Base-by-base conservation (phyloP, 2,888 invertebrate species). In the Helleia helle region DNA sequence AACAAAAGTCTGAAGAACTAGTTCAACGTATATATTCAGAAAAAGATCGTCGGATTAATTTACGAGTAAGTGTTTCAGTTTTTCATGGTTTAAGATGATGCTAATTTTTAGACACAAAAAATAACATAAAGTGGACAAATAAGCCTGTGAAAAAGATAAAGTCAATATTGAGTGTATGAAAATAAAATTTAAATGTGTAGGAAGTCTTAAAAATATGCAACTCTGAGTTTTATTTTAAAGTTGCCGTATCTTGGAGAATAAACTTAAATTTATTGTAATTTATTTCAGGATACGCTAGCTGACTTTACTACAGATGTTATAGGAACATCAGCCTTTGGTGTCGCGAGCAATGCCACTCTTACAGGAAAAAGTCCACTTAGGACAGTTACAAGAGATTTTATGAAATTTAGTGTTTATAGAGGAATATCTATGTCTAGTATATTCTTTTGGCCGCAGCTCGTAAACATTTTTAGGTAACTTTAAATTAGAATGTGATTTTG, bases 301-400 rank as follows among this genome's bases (percentile, higher is more conserved):
- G 64, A 64, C 41, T 62, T 40, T 31, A 56, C 59, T 0, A 63
- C 65, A 0, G 66, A 67, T 31, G 40, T 64, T 0, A 56, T 62
- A 3, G 59, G 64, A 0, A 50, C 51, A 1, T 48, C 56, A 0
- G 51, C 59, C 0, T 65, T 65, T 17, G 65, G 64, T 1, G 39
- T 65, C 5, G 30, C 30, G 5, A 50, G 54, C 4, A 44, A 62
- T 7, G 53, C 63, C 0, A 56, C 56, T 0, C 47, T 56, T n/a
- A 62, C 66, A 5, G 60, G 66, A 1, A 46, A 47, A 3, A 56
- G 59, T 8, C 38, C 52, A 1, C 37, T 65, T 6, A 48, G 62
- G 1, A 40, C 36, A 1, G 18, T 63, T 22, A 64, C 65, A 0
- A 48, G 42, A 3, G 50, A 54, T 1, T 59, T 60, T 41, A 52